Conservation (phyloP, 2,888 invertebrate species). For the Stenodera caucasica region DNA sequence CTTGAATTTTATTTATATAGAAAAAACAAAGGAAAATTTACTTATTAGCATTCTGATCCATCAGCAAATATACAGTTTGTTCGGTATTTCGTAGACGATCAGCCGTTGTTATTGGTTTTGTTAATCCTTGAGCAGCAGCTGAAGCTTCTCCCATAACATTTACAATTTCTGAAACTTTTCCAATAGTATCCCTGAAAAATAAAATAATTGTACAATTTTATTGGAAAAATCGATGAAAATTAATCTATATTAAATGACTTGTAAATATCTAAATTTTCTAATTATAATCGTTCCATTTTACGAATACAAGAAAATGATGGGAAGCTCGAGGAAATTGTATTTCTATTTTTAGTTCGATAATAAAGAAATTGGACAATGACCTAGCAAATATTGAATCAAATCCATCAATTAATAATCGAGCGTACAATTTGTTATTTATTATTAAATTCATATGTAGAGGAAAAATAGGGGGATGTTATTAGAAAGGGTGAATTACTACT, state of each 20-base stretch:
- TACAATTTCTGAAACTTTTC: conserved; percentile 65
- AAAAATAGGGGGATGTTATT: no score
- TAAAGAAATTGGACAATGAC: background rate
- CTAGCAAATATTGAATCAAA: background rate
- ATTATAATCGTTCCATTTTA: no score
- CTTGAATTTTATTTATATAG: no score
- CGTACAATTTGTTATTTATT: no score
- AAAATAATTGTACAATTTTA: conserved; percentile 12
- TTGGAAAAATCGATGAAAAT: background rate
- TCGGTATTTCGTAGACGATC: conserved; percentile 66
- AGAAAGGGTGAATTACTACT: no score
- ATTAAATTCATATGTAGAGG: no score
- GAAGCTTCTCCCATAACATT: conserved; percentile 74
- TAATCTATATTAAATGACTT: background rate
- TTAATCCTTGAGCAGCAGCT: conserved; percentile 72
- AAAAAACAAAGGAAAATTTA: conserved; percentile 53
- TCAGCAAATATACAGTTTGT: conserved; percentile 60
- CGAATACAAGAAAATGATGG: background rate
- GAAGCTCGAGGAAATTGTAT: background rate
- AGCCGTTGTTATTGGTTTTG: conserved; percentile 72
- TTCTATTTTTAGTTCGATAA: background rate
- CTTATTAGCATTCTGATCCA: conserved; percentile 60
- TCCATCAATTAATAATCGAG: background rate
- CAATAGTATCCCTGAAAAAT: conserved; percentile 62
- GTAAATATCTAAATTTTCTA: background rate